Conservation (phyloP, 2,113 vertebrate species). For the Paracanthobrama guichenoti region DNA sequence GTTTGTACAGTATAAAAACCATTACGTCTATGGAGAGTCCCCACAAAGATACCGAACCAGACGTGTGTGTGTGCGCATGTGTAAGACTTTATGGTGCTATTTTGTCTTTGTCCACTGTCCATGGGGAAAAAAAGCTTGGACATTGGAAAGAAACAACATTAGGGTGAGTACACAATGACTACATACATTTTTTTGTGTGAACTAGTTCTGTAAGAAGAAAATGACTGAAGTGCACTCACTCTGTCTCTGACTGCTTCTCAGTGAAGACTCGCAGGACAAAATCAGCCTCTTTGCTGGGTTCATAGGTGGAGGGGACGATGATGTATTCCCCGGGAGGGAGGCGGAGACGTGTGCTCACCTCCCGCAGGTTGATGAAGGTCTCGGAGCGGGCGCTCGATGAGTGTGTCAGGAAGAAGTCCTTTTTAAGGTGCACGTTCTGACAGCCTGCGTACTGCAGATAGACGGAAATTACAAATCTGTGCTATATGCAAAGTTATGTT, state of each 20-base stretch:
- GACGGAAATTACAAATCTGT: background rate
- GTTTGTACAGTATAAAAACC: no score
- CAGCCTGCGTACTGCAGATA: conserved; percentile 80
- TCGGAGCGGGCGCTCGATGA: conserved; percentile 88
- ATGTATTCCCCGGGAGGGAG: conserved; percentile 91
- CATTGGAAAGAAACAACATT: background rate
- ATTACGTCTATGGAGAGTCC: no score
- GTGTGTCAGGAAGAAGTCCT: conserved; percentile 87
- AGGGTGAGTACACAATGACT: background rate
- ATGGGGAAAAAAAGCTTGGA: background rate
- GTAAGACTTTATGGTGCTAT: no score
- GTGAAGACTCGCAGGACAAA: conserved; percentile 94
- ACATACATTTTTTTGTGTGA: background rate
- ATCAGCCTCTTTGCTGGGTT: conserved; percentile 84
- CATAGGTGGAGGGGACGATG: conserved; percentile 91
- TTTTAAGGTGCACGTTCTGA: conserved; percentile 88
- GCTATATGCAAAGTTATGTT: background rate
- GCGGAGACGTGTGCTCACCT: conserved; percentile 87
- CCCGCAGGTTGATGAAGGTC: conserved; percentile 88
- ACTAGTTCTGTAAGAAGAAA: background rate
- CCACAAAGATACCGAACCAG: no score
- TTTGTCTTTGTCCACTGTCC: background rate
- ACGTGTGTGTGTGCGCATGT: no score
- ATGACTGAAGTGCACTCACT: conserved; percentile 73
- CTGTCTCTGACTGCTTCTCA: conserved; percentile 87